Evolutionary conservation across 2,888 invertebrate genomes (phyloP).

Genomic region (Digitonthophagus gazella): DNA sequence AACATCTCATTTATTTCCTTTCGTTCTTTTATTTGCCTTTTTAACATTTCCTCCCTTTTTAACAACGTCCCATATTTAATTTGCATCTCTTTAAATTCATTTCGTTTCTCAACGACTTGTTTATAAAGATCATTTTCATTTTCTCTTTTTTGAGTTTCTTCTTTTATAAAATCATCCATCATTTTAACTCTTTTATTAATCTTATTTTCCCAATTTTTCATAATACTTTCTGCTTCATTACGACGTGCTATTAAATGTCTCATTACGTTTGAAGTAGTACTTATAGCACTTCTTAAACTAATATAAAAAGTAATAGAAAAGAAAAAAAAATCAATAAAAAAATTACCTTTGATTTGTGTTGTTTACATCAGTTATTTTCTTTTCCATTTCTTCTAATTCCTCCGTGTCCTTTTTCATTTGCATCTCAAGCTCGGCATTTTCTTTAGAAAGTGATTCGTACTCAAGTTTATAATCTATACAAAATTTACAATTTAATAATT

Average conservation of each 20-base stretch:
- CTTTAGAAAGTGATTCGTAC: background rate
- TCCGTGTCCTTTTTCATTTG: background rate
- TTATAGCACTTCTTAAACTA: background rate
- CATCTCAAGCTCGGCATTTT: background rate
- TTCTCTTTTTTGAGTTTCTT: background rate
- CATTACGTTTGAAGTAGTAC: background rate
- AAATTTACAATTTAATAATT: background rate
- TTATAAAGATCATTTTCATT: background rate
- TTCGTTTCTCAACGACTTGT: background rate
- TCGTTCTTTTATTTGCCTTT: background rate
- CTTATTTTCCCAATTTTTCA: background rate
- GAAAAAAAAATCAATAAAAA: background rate
- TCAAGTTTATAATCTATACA: background rate
- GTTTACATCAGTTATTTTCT: background rate
- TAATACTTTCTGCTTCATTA: background rate
- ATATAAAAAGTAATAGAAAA: background rate
- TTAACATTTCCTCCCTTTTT: background rate
- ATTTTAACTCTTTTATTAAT: background rate
- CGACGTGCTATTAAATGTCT: background rate
- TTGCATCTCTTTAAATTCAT: background rate
- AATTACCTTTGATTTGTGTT: too few relatives aligned
- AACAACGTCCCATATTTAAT: background rate
- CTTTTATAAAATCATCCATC: background rate
- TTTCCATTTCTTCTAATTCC: background rate
- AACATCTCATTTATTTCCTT: background rate